Evolutionary conservation across 2,888 invertebrate genomes (phyloP), one percentile per base, ranked within the genome.

Genomic region (Eupithecia centaureata): DNA sequence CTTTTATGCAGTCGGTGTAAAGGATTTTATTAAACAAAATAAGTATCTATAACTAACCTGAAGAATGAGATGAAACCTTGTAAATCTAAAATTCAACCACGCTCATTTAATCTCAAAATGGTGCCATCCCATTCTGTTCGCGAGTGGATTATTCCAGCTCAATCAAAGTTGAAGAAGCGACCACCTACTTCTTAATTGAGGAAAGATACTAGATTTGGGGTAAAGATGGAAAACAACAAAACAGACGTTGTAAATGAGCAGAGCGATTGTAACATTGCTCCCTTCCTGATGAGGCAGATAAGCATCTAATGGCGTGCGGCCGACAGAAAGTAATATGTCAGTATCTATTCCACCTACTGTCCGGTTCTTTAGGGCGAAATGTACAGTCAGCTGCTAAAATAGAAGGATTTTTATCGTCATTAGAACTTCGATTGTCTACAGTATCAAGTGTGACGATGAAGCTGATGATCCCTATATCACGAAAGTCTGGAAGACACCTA

Each of bases 261-360:
- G 65, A 18, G 28, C 33, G n/a, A 47, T 38, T 25, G 67, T 67
- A 58, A 54, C 67, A 59, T 59, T 54, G n/a, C n/a, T 10, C 42
- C 25, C 35, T 38, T 3, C 51, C 35, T 67, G 62, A 67, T 67
- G 62, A 58, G 58, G 35, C 61, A 47, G 63, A 63, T 68, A 61
- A 64, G 64, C 64, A 51, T 57, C 47, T 57, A 25, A 61, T 33
- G 54, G 59, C 22, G 68, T 68, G 63, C 61, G 56, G 28, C 28
- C 25, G 68, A 61, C 63, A 61, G 61, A 63, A 60, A 67, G 18
- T 38, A 68, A 61, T 51, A 63, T 47, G 56, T 33, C 30, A 10
- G 28, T 60, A 60, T 67, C 35, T 62, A 35, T 52, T 52, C 28
- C 22, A 47, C 47, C 22, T 22, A 47, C 22, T 47, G 22, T 12